A percentile compares a stretch with the other conserved stretches of the same genome.
These are phyloP conservation scores for Rhinophrynus dorsalis DNA, from an alignment of 2,797 vertebrate genomes.

Conservation along the genomic window DNA sequence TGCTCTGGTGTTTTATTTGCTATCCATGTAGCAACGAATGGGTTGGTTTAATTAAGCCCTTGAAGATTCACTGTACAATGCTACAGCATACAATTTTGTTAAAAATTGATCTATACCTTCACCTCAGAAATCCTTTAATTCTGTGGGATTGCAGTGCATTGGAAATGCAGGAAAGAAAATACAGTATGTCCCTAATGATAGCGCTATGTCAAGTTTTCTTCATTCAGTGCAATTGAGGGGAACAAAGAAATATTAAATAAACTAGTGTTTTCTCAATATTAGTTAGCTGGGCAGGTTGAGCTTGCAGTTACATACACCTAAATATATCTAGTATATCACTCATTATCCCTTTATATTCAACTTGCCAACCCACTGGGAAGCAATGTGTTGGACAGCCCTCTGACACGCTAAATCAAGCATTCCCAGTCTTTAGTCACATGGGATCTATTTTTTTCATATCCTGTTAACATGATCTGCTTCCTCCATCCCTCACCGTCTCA, in stretches of 20 bases:
- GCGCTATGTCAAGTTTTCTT: constrained; percentile 13
- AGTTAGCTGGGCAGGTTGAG: neutral
- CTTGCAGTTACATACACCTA: neutral
- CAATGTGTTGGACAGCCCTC: too few species aligned
- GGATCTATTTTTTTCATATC: too few species aligned
- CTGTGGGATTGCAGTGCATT: constrained; percentile 36
- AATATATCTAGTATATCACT: neutral
- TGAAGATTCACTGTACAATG: constrained; percentile 33
- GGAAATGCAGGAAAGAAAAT: constrained; percentile 36
- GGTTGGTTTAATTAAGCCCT: constrained; percentile 37
- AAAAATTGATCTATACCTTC: constrained; percentile 37
- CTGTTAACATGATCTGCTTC: too few species aligned
- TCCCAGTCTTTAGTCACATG: too few species aligned
- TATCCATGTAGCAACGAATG: constrained; percentile 9
- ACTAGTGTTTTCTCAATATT: constrained; percentile 13
- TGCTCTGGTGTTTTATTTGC: neutral
- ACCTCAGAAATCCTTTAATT: constrained; percentile 34
- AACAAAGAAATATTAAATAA: constrained; percentile 11
- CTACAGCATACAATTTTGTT: constrained; percentile 38
- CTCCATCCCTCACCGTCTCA: too few species aligned
- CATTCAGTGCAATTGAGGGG: constrained; percentile 20
- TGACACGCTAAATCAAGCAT: too few species aligned
- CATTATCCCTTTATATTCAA: too few species aligned
- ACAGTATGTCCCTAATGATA: constrained; percentile 37
- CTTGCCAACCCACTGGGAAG: too few species aligned